Evolutionary conservation across 2,888 invertebrate species (phyloP), one percentile per base, ranked within the genome.

Genomic region (Xylophagus ater): DNA sequence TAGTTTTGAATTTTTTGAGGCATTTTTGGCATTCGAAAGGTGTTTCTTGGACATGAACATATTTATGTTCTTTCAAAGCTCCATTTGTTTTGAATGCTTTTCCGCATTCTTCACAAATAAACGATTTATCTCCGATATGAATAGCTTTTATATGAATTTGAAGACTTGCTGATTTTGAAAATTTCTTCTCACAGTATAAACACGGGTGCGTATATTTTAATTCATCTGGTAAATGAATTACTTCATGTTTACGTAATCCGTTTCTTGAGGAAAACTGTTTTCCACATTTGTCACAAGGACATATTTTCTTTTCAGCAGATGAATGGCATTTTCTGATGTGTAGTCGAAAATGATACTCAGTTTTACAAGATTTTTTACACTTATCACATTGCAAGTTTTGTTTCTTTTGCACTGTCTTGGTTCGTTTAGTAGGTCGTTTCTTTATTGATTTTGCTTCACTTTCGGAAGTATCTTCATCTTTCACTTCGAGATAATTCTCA

Each of bases 11-110:
- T 26, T 39, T 46, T 21, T 43, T 43, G 4, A 40, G 38, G 32
- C 48, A 45, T 20, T 57, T 58, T 13, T 53, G 50, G 44, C 62
- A 62, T 15, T 53, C 49, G 44, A 55, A 58, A 7, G 58, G 58
- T 24, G 52, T 51, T 12, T 55, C 55, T 23, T 58, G 55, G 38
- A 54, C 55, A 44, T 62, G 62, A 4, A 56, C 55, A 4, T 58
- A 55, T 40, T 56, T 49, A 45, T 62, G 60, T 38, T 59, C 58
- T 44, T 59, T 58, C n/a, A 62, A 43, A 26, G 58, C 57, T 19
- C 59, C 60, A 39, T 59, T 58, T 18, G 58, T 56, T 4, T 56
- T 54, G 41, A 59, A 60, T 34, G 54, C 52, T 42, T 57, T 54
- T 1, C 56, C 56, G 46, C 59, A 60, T 37, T 53, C 52, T 41